These are phyloP conservation scores for Araneus ventricosus DNA, from an alignment of 1,140 invertebrate species.

Conservation along the genomic window DNA sequence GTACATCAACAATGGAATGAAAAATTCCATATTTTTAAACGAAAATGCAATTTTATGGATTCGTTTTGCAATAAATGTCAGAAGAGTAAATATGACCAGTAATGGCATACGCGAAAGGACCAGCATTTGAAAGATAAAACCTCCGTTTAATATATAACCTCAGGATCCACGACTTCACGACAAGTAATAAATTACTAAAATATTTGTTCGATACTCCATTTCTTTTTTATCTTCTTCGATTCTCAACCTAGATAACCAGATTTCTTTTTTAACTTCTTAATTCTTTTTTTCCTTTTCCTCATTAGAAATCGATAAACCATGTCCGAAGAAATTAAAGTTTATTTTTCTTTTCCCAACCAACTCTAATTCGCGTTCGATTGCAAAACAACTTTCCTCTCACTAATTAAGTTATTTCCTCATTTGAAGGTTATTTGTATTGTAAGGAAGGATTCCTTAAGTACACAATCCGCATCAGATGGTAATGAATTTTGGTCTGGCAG, in stretches of 20 bases:
- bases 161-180: neutral
- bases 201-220: neutral
- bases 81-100: too few relatives aligned
- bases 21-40: too few relatives aligned
- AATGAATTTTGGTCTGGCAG: neutral
- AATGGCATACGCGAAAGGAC: too few relatives aligned
- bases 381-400: neutral
- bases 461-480: neutral
- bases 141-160: too few relatives aligned
- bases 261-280: neutral
- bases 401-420: neutral
- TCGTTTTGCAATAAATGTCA: too few relatives aligned
- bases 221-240: neutral
- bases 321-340: neutral
- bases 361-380: neutral
- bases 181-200: neutral
- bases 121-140: too few relatives aligned
- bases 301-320: neutral
- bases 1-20: too few relatives aligned
- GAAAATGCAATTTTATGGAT: too few relatives aligned
- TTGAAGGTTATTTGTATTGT: constrained; percentile 1
- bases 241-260: neutral
- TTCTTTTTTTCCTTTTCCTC: neutral
- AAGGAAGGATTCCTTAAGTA: neutral
- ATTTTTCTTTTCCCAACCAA: neutral